phyloP scores from a whole-genome alignment of 2,888 invertebrate genomes.

The Drosophila mercatorum region DNA sequence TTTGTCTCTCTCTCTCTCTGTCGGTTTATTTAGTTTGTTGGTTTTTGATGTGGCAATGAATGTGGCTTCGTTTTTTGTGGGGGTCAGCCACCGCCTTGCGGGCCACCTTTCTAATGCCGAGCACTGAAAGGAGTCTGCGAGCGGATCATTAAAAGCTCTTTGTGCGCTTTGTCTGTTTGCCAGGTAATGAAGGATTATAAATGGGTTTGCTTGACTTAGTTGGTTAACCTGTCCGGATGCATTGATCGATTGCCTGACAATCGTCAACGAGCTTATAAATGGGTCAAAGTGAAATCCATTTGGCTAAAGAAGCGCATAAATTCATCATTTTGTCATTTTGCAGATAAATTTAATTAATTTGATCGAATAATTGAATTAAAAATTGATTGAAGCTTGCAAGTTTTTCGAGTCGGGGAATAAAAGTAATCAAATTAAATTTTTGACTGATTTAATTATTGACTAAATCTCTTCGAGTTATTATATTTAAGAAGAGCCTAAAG shows the following conservation, averaged over 20 bases:
- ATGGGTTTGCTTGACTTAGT: conserved; percentile 50
- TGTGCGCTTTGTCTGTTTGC: conserved; percentile 35
- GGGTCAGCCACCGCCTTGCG: conserved; percentile 76
- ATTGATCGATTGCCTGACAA: conserved; percentile 65
- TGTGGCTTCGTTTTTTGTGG: conserved; percentile 54
- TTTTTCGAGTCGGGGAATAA: too few relatives aligned
- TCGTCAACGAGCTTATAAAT: conserved; percentile 22
- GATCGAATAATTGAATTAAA: not conserved
- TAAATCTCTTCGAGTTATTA: not conserved
- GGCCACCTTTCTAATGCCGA: conserved; percentile 73
- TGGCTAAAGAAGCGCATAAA: conserved; percentile 7
- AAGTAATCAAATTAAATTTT: too few relatives aligned
- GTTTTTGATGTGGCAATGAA: conserved; percentile 30
- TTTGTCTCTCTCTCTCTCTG: not conserved
- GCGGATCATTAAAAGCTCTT: conserved; percentile 66
- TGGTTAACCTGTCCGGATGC: conserved; percentile 39
- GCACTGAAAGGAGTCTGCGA: conserved; percentile 59
- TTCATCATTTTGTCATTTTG: conserved; percentile 4
- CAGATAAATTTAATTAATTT: not conserved
- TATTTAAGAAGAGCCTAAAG: too few relatives aligned
- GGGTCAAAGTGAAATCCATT: conserved; percentile 20
- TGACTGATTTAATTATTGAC: not conserved
- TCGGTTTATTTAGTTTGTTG: conserved; percentile 9
- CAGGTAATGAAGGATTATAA: conserved; percentile 74
- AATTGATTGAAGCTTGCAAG: not conserved